phyloP scores from a whole-genome alignment of 2,113 vertebrate genomes.

The Aegypius monachus region DNA sequence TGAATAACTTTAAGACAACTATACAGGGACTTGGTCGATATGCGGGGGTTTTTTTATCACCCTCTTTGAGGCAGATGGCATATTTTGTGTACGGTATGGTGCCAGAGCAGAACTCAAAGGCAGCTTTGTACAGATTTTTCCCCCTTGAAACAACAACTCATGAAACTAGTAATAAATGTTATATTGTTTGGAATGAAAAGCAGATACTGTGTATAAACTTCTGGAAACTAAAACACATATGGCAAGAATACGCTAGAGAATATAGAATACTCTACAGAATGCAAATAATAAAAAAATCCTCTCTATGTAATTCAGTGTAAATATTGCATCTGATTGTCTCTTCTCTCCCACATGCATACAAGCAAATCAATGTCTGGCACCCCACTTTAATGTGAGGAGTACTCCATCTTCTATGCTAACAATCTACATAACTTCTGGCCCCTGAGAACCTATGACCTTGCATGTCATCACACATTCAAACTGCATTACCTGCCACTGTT shows the following conservation, averaged over 20 bases:
- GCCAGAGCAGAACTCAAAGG: background rate
- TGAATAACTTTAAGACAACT: background rate
- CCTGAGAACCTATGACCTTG: background rate
- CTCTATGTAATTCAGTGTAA: background rate
- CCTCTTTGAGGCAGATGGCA: background rate
- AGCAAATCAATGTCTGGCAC: background rate
- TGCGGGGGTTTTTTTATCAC: background rate
- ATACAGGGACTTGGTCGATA: background rate
- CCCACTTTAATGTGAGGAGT: background rate
- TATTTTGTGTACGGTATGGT: background rate
- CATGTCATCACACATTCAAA: background rate
- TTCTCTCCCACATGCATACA: background rate
- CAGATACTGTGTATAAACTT: constrained; percentile 29
- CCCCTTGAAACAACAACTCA: background rate
- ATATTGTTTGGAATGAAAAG: background rate
- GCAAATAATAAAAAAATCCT: background rate
- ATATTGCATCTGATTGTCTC: background rate
- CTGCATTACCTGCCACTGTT: background rate
- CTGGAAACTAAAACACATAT: constrained; percentile 16
- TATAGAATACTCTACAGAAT: background rate
- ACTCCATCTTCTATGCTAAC: background rate
- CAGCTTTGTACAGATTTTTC: background rate
- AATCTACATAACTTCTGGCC: background rate
- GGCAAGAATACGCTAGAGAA: background rate
- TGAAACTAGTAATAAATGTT: background rate